Evolutionary conservation across 2,113 vertebrate species (phyloP), one percentile per base, ranked within the genome.

Genomic region (Amia ocellicauda): DNA sequence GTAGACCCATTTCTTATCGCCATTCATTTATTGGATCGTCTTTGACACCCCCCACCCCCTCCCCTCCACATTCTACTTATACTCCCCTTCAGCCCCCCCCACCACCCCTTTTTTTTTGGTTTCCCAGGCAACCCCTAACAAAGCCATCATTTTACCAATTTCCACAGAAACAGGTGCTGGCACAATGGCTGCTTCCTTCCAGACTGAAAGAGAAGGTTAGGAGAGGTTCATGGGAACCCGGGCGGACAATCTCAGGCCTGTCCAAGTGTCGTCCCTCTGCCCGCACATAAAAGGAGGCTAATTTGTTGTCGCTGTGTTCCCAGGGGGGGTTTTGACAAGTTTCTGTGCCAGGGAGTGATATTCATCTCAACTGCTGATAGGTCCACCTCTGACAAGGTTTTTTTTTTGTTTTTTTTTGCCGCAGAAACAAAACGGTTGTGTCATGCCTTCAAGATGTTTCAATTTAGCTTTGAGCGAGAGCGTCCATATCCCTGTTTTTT

Each of bases 121-220:
- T 77, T 77, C 72, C 85, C 64, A 74, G 78, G 84, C 53, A 70
- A 88, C 55, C 67, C 72, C 89, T 90, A 89, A 90, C 89, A 90
- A 90, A 90, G 89, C 87, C 89, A 89, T 90, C 89, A 90, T 88
- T 89, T 90, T 86, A 90, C 86, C 89, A 89, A 88, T 89, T 89
- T 90, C 86, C 89, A 89, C 86, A 88, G 87, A 89, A 88, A 89
- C 89, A 90, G 87, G 89, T 90, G 89, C 86, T 89, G 85, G 89
- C 86, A 90, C 87, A 90, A 90, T 88, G 85, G 84, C 83, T 60
- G 88, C 84, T 89, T 90, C 87, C 87, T 88, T 67, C 77, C 64
- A 43, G 63, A 55, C 82, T 90, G 89, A 89, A 90, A 90, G 83
- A 78, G 81, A 86, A 88, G 89, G 89, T 88, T 89, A 89, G 86